These are phyloP conservation scores for Sebastes taczanowskii DNA, from an alignment of 2,797 vertebrate genomes.

Conservation along the genomic window DNA sequence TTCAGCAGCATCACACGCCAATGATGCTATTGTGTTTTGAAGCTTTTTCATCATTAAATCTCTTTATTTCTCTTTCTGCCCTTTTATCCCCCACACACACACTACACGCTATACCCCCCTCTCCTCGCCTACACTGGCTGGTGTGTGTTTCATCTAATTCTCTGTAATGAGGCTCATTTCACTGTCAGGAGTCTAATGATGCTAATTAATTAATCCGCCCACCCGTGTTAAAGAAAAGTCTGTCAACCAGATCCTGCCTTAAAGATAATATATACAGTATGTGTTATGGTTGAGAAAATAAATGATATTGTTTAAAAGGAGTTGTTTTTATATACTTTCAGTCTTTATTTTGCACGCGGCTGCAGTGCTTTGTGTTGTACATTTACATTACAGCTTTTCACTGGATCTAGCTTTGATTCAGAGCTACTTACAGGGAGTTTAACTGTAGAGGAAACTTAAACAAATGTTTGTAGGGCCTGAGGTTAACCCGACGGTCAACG, in stretches of 20 bases:
- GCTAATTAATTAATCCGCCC: slow-evolving; percentile 81
- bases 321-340: background rate
- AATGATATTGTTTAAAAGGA: slow-evolving; percentile 33
- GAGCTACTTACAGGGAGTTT: background rate
- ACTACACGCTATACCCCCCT: background rate
- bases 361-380: background rate
- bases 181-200: slow-evolving; percentile 81
- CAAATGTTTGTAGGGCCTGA: background rate
- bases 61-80: slow-evolving; percentile 13
- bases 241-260: slow-evolving; percentile 55
- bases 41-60: slow-evolving; percentile 6
- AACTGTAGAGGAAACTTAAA: background rate
- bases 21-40: background rate
- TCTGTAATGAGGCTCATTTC: slow-evolving; percentile 80
- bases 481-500: background rate
- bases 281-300: slow-evolving; percentile 62
- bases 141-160: slow-evolving; percentile 78
- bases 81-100: background rate
- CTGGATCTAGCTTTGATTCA: background rate
- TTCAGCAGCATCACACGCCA: background rate
- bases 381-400: background rate
- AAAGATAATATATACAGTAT: slow-evolving; percentile 65
- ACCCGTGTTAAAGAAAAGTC: slow-evolving; percentile 66
- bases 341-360: background rate
- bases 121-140: slow-evolving; percentile 26